A percentile compares a stretch with the other conserved stretches of the same genome.
Evolutionary conservation across 2,113 vertebrate genomes (phyloP).

Genomic region (Limnothrissa miodon): DNA sequence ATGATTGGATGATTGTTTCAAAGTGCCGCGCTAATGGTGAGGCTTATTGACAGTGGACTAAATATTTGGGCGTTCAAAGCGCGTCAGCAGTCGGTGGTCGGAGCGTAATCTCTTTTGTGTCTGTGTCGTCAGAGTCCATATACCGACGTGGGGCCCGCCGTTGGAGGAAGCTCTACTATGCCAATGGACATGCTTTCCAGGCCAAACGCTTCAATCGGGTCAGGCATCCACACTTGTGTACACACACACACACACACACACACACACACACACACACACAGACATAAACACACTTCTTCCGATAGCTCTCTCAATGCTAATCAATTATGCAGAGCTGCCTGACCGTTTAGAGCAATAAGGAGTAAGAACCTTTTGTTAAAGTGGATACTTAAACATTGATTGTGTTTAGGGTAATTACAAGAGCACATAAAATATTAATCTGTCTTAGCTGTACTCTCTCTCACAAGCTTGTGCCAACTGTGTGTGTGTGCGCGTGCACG

Average conservation of each 20-base stretch:
- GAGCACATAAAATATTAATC: conserved; percentile 18
- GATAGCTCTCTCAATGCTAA: background rate
- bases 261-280: conserved; percentile 28
- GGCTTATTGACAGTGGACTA: background rate
- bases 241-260: background rate
- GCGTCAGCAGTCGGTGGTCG: background rate
- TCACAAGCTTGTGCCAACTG: background rate
- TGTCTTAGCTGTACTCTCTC: background rate
- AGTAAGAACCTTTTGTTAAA: background rate
- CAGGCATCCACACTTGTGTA: too few species aligned
- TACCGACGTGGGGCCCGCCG: conserved; percentile 93
- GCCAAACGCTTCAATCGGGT: conserved; percentile 99
- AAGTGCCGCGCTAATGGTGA: background rate
- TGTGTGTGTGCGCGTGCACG: background rate
- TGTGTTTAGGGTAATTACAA: conserved; percentile 12
- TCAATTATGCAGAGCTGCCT: background rate
- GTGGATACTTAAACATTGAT: background rate
- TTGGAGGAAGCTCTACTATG: conserved; percentile 98
- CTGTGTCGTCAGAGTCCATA: conserved; percentile 85
- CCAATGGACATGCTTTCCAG: conserved; percentile 96
- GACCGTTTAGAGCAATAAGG: background rate
- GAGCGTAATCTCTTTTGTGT: background rate
- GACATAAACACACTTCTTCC: background rate
- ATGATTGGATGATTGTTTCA: background rate
- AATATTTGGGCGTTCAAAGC: background rate